Conservation (phyloP, 2,888 invertebrate species). For the Lasioglossum malachurum region DNA sequence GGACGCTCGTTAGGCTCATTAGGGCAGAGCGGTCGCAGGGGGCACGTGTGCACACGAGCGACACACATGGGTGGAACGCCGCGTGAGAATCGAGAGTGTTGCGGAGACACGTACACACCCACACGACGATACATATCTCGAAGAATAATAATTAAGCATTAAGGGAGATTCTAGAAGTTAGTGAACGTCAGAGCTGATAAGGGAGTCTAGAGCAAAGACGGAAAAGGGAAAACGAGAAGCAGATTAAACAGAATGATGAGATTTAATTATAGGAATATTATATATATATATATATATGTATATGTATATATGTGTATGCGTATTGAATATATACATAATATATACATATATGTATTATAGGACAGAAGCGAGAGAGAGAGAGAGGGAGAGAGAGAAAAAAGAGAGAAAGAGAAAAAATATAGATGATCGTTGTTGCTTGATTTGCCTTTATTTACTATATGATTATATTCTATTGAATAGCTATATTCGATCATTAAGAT, state of each 20-base stretch:
- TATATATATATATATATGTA: conserved; percentile 40
- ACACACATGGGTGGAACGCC: conserved; percentile 13
- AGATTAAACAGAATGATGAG: conserved; percentile 52
- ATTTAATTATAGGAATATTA: conserved; percentile 75
- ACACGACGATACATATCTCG: conserved; percentile 85
- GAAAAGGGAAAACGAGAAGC: background rate
- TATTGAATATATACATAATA: conserved; percentile 38
- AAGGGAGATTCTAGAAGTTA: conserved; percentile 78
- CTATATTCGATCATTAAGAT: conserved; percentile 79
- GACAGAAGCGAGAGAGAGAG: conserved; percentile 18
- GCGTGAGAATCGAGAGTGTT: conserved; percentile 36
- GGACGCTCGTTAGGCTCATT: background rate
- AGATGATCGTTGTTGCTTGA: conserved; percentile 84
- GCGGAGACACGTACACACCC: conserved; percentile 66
- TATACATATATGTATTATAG: conserved; percentile 53
- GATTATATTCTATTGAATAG: conserved; percentile 84
- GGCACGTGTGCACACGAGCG: background rate
- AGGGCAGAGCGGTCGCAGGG: background rate
- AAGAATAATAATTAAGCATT: conserved; percentile 84
- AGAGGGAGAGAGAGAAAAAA: background rate
- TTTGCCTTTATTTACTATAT: conserved; percentile 84
- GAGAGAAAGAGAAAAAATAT: conserved; percentile 37
- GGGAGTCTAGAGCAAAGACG: conserved; percentile 47
- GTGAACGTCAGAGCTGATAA: conserved; percentile 70
- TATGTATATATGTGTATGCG: conserved; percentile 51